Base-by-base conservation (phyloP, 2,888 invertebrate species). In the Agonopterix alstromeriana region DNA sequence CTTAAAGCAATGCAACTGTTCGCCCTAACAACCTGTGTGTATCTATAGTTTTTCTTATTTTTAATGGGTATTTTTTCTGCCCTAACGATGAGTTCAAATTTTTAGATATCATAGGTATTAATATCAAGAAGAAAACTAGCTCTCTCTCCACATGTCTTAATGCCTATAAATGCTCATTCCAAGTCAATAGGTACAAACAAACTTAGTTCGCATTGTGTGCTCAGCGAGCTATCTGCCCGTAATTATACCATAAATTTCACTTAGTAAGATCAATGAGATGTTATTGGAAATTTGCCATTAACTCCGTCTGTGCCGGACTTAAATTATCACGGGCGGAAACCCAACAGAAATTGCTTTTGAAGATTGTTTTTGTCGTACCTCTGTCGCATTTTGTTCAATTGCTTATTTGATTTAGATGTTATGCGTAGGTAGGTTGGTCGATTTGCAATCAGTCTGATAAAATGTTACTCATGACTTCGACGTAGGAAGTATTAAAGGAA, bases 161-260 rank as follows among this genome's bases (percentile, higher is more conserved):
- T 0, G 12, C 40, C 45, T 27, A 42, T 42, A 17, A 45, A 50
- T 35, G 40, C 38, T 45, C 45, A 48, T 50, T 45, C 42, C 42
- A 47, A 58, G 58, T 56, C 59, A 56, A 63, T 63, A 49, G 60
- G 60, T 60, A 59, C 59, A 56, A 63, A 67, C 61, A 67, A 74
- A 73, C 70, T 71, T 67, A 75, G 72, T 70, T 58, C 65, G 65
- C 65, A 70, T 72, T 71, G 72, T 73, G 73, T 76, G 76, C 73
- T 78, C 73, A 70, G 65, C 64, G 67, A 65, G 69, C 70, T 67
- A 73, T 77, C 73, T 70, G 65, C 69, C 77, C 70, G 79, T 84
- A 84, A 88, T 86, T 85, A 82, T 78, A 76, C 81, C 71, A 86
- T 88, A 86, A 85, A 88, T 89, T 84, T 83, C 80, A 84, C 78